Conservation (phyloP, 2,888 invertebrate species). For the Andrena marginata region DNA sequence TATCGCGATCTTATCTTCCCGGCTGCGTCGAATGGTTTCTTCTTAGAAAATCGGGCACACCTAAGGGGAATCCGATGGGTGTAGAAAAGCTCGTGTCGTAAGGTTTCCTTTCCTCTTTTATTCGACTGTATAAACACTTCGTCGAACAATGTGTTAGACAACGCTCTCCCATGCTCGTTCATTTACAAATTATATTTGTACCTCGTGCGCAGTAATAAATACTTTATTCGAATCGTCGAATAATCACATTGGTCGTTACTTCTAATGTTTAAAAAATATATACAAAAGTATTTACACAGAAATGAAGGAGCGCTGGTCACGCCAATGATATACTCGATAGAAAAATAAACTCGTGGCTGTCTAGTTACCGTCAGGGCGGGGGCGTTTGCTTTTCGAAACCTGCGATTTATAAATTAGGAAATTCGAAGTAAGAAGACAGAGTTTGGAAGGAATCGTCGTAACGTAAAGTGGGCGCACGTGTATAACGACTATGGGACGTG, state of each 20-base stretch:
- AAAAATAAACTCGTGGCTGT: conserved; percentile 72
- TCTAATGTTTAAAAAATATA: conserved; percentile 73
- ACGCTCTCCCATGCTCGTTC: conserved; percentile 14
- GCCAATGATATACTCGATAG: conserved; percentile 64
- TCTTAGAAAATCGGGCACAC: not conserved
- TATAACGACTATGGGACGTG: not conserved
- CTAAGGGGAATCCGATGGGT: not conserved
- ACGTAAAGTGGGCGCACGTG: conserved; percentile 7
- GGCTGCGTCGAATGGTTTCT: not conserved
- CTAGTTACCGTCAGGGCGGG: conserved; percentile 29
- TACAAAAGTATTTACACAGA: conserved; percentile 80
- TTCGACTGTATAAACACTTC: conserved; percentile 31
- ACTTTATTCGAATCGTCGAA: conserved; percentile 73
- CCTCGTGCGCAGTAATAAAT: conserved; percentile 69
- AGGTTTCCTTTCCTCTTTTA: conserved; percentile 22
- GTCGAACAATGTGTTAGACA: conserved; percentile 17
- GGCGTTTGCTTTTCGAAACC: conserved; percentile 18
- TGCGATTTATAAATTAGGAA: conserved; percentile 11
- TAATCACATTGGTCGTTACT: conserved; percentile 72
- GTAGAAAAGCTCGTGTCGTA: not conserved
- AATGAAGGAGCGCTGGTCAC: conserved; percentile 61
- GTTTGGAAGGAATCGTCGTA: not conserved
- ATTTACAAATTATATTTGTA: conserved; percentile 30
- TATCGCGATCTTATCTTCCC: conserved; percentile 1
- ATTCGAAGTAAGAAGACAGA: not conserved